Base-by-base conservation (phyloP, 2,888 invertebrate genomes). In the Eristalis intricaria region DNA sequence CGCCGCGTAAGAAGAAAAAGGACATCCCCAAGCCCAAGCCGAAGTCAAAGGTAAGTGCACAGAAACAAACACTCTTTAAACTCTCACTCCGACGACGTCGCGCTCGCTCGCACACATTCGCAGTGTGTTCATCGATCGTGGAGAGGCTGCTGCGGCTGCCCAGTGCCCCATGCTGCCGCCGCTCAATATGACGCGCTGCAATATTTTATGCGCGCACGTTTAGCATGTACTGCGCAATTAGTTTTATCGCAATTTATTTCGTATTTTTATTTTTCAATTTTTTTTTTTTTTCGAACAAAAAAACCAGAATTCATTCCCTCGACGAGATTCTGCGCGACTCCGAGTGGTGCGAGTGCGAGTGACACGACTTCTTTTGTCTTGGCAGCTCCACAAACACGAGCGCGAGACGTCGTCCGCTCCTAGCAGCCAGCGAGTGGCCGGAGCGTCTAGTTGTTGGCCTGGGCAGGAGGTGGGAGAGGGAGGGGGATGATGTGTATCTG, bases 1-100 rank as follows among this genome's bases (percentile, higher is more conserved):
- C 93, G 89, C 93, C 92, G 60, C 91, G 92, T 77, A 93, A 93
- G 90, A 93, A 93, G 91, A 93, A 93, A 90, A 92, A 91, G 89
- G 91, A 90, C 84, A 89, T 90, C 88, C 89, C 90, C 84, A 91
- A 90, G 89, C 85, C 90, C 19, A 91, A 90, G 88, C 89, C 90
- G 73, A 91, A 91, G 88, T 89, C 90, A 84, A 91, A 90, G 90
- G 91, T 91, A 88, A 89, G 90, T 87, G 50, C 19, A 8, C 32
- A 10, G 10, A 32, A 32, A 32, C 8, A 32, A 32, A 32, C 32
- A 32, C 32, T 32, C 32, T n/a, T n/a, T n/a, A 1, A 32, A 32
- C 32, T 32, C 29, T 4, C 26, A n/a, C n/a, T n/a, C n/a, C n/a
- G n/a, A n/a, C n/a, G n/a, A n/a, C n/a, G n/a, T n/a, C n/a, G n/a